Percentiles rank a stretch among this genome's conserved stretches.
Conservation (phyloP, 2,888 invertebrate species). For the Parasteatoda lunata region DNA sequence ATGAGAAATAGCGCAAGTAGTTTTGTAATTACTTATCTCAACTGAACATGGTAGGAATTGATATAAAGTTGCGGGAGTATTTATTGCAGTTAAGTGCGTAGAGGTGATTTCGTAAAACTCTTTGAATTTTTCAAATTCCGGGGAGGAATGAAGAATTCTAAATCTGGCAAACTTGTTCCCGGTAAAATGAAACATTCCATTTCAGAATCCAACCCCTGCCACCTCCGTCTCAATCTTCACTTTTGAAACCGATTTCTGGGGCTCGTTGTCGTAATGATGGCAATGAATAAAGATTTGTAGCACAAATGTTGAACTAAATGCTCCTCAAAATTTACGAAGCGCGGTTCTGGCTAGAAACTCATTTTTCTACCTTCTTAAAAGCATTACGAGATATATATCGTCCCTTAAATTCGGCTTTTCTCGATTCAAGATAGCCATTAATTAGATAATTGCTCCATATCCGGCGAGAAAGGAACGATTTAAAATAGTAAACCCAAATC, state of each 20-base stretch:
- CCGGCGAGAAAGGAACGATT: slow-evolving; percentile 52
- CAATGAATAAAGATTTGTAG: slow-evolving; percentile 63
- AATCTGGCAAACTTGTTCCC: background rate
- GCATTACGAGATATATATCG: slow-evolving; percentile 44
- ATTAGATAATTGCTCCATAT: slow-evolving; percentile 64
- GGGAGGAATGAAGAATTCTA: background rate
- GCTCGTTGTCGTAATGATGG: slow-evolving; percentile 32
- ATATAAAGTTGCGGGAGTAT: no score
- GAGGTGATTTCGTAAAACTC: no score
- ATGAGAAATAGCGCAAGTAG: no score
- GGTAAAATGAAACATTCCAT: background rate
- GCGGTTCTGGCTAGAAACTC: slow-evolving; percentile 10
- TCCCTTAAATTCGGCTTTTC: slow-evolving; percentile 54
- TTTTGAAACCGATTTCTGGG: slow-evolving; percentile 47
- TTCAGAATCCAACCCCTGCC: background rate
- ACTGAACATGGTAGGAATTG: no score
- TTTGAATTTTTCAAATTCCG: no score
- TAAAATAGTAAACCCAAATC: slow-evolving; percentile 63
- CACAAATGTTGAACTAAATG: slow-evolving; percentile 40
- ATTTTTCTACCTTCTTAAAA: background rate
- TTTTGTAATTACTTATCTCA: no score
- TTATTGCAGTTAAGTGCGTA: no score
- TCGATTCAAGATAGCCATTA: slow-evolving; percentile 60
- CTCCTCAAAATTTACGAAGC: slow-evolving; percentile 41
- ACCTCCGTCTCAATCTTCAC: background rate